Conservation (phyloP, 2,113 vertebrate genomes). For the Phalacrocorax aristotelis region DNA sequence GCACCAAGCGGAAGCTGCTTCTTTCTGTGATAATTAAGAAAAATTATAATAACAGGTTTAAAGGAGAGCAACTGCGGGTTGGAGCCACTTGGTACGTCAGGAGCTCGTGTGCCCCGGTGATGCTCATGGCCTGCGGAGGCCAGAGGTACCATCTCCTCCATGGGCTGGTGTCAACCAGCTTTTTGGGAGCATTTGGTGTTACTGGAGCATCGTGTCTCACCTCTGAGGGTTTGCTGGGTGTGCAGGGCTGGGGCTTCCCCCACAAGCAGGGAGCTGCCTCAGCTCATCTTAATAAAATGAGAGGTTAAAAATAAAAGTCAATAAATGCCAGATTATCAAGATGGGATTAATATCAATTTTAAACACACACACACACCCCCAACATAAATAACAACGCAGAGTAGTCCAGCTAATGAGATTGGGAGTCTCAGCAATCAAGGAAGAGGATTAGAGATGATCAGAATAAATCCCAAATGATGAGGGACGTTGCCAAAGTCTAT, state of each 20-base stretch:
- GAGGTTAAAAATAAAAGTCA: conserved; percentile 75
- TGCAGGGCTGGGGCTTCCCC: not conserved
- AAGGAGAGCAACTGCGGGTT: not conserved
- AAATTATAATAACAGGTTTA: not conserved
- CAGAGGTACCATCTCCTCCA: not conserved
- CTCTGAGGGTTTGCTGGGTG: fast-evolving
- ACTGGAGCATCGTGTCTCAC: fast-evolving
- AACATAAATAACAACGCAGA: not conserved
- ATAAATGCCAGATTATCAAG: conserved; percentile 60
- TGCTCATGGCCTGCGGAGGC: not conserved
- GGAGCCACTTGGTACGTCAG: not conserved
- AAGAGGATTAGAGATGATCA: conserved; percentile 54
- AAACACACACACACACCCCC: not conserved
- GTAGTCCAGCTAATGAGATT: conserved; percentile 67
- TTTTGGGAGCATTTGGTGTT: not conserved
- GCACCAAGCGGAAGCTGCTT: not conserved
- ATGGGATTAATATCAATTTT: conserved; percentile 72
- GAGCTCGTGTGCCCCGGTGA: fast-evolving
- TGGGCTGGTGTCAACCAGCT: not conserved
- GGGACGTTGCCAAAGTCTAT: conserved; percentile 14
- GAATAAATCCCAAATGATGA: conserved; percentile 65
- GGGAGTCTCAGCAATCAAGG: conserved; percentile 48
- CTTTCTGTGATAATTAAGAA: conserved; percentile 4
- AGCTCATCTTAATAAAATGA: conserved; percentile 8
- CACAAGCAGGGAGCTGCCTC: not conserved